Conservation (phyloP, 2,113 vertebrate species). For the Alectura lathami region DNA sequence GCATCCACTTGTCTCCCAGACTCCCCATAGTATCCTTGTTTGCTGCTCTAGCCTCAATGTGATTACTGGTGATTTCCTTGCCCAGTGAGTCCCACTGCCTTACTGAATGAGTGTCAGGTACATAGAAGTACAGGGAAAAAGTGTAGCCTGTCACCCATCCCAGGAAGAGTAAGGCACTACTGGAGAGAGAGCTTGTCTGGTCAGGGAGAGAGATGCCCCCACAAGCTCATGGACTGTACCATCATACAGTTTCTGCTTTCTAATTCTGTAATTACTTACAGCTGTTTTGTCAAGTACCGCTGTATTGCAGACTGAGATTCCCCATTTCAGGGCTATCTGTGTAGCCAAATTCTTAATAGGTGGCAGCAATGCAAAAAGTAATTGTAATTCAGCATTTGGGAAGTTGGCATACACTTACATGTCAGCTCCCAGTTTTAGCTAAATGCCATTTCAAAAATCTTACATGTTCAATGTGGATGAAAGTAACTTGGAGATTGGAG, state of each 20-base stretch:
- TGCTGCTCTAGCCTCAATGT: background rate
- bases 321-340: background rate
- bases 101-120: background rate
- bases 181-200: background rate
- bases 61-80: background rate
- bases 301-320: background rate
- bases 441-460: slow-evolving; percentile 19
- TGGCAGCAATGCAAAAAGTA: background rate
- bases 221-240: background rate
- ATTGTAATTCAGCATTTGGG: background rate
- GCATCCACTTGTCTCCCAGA: background rate
- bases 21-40: background rate
- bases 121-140: background rate
- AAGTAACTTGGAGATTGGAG: background rate
- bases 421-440: slow-evolving; percentile 5
- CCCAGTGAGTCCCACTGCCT: background rate
- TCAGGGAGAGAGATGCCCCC: background rate
- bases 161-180: background rate
- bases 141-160: background rate
- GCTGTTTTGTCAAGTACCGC: background rate
- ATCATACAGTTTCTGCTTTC: background rate
- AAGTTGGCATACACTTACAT: background rate
- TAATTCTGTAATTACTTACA: background rate
- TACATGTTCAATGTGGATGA: background rate
- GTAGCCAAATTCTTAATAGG: background rate